Percentiles rank a stretch among this genome's conserved stretches.
These are phyloP conservation scores for Liparis tanakae DNA, from an alignment of 2,797 vertebrate genomes.

Conservation along the genomic window DNA sequence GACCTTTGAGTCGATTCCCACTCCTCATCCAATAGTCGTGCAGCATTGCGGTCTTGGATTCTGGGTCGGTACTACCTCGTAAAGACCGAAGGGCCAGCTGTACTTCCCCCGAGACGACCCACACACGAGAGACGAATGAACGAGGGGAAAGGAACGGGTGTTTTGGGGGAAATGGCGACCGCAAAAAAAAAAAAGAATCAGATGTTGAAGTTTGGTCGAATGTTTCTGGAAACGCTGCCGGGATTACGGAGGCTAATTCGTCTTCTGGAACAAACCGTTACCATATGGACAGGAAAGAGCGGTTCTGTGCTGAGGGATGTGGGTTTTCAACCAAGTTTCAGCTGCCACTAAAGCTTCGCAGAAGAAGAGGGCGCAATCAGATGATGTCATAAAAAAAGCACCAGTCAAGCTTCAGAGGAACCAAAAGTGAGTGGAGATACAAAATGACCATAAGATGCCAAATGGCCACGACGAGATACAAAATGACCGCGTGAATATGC, in stretches of 20 bases:
- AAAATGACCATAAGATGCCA: too few relatives aligned
- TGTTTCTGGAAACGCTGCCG: constrained; percentile 12
- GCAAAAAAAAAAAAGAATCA: not conserved
- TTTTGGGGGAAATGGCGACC: not conserved
- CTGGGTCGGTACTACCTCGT: not conserved
- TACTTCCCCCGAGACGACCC: constrained; percentile 5
- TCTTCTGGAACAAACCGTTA: constrained; percentile 10
- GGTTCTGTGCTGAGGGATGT: not conserved
- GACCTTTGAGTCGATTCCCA: too few relatives aligned
- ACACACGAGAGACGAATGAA: not conserved
- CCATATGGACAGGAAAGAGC: constrained; percentile 27
- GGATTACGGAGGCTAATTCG: constrained; percentile 6
- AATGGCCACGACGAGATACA: too few relatives aligned
- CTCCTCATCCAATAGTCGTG: too few relatives aligned
- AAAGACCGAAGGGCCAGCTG: constrained; percentile 28
- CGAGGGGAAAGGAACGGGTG: not conserved
- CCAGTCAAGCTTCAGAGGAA: too few relatives aligned
- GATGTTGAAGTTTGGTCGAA: constrained; percentile 7
- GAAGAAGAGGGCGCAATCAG: constrained; percentile 1
- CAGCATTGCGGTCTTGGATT: too few relatives aligned
- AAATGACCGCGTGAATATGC: too few relatives aligned
- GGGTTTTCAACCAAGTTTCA: not conserved
- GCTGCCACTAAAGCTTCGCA: not conserved
- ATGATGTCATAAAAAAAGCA: not conserved
- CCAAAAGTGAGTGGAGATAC: too few relatives aligned